These are phyloP conservation scores for Cryptomyrus ogoouensis DNA, from an alignment of 2,113 vertebrate genomes.

Conservation along the genomic window DNA sequence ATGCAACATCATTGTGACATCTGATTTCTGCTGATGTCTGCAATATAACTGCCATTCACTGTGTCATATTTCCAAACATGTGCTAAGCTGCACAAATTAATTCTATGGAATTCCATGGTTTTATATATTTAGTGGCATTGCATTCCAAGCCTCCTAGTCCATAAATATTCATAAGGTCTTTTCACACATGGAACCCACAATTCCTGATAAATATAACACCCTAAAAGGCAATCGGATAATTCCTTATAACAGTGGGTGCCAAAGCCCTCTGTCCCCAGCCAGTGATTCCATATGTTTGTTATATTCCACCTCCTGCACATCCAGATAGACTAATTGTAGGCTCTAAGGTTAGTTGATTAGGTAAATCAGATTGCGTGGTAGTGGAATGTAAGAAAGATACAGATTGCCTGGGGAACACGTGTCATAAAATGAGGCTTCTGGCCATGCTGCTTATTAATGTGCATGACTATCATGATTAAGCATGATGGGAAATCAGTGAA, in stretches of 20 bases:
- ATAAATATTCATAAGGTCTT: not conserved
- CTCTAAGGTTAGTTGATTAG: not conserved
- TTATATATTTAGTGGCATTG: not conserved
- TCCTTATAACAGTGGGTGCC: not conserved
- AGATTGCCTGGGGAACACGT: not conserved
- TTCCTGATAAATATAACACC: not conserved
- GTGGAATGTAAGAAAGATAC: not conserved
- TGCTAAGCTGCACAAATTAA: not conserved
- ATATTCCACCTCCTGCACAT: not conserved
- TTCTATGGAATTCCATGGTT: not conserved
- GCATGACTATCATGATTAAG: not conserved
- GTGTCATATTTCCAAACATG: not conserved
- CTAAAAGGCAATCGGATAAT: not conserved
- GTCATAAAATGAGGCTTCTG: not conserved
- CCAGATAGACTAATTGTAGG: not conserved
- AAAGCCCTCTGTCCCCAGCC: not conserved
- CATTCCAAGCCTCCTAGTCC: not conserved
- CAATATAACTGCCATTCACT: not conserved
- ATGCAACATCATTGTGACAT: not conserved
- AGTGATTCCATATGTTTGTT: not conserved
- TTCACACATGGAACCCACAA: not conserved
- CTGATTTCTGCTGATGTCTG: not conserved
- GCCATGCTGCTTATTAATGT: not conserved
- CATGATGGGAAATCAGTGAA: not conserved
- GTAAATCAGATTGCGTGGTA: not conserved